A percentile compares a stretch with the other conserved stretches of the same genome.
Evolutionary conservation across 2,797 vertebrate genomes (phyloP).

Genomic region (Squalus acanthias): DNA sequence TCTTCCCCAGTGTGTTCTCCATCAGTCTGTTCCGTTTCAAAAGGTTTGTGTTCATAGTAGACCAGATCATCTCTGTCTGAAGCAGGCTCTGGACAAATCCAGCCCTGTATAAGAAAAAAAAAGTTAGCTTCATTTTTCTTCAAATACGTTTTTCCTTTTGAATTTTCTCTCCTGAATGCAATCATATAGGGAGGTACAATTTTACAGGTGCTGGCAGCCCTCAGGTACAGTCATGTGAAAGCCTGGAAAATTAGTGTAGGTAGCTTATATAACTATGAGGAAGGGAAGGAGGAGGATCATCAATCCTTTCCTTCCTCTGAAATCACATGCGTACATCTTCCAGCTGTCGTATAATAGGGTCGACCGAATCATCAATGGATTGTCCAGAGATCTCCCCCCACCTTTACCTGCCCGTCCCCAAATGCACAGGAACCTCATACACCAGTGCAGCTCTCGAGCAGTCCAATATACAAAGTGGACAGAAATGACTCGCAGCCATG

Average conservation of each 20-base stretch:
- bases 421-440: no score
- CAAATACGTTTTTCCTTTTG: constrained; percentile 7
- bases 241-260: not conserved
- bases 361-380: no score
- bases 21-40: constrained; percentile 64
- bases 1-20: constrained; percentile 64
- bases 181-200: not conserved
- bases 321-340: not conserved
- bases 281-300: not conserved
- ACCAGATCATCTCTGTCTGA: constrained; percentile 97
- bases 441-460: no score
- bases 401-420: no score
- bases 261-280: not conserved
- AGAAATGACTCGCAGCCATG: no score
- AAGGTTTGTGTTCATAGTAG: constrained; percentile 93
- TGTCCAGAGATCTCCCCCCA: no score
- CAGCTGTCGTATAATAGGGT: not conserved
- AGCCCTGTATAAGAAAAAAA: constrained; percentile 68
- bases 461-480: no score
- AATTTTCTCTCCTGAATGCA: no score
- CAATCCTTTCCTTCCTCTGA: not conserved
- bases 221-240: not conserved
- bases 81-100: constrained; percentile 88
- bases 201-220: not conserved
- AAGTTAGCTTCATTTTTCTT: constrained; percentile 14